Percentiles rank a stretch among this genome's conserved stretches.
Evolutionary conservation across 2,113 vertebrate genomes (phyloP).

Genomic region (Vanacampus margaritifer): DNA sequence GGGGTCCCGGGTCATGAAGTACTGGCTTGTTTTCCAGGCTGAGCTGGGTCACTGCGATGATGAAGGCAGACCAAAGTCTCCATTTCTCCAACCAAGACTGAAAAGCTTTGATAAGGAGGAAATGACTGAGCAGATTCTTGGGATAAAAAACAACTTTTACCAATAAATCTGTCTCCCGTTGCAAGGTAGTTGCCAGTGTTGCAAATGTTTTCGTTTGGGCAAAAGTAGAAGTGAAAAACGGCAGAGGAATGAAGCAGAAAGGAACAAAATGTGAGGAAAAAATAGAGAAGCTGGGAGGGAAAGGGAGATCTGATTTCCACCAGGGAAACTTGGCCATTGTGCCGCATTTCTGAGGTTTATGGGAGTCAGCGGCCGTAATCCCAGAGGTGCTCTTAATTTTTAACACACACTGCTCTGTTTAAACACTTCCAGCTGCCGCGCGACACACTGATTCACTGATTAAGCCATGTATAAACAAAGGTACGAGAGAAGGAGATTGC

Average conservation of each 20-base stretch:
- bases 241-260: background rate
- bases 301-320: slow-evolving; percentile 45
- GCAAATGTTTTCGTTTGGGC: slow-evolving; percentile 37
- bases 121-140: slow-evolving; percentile 52
- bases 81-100: slow-evolving; percentile 24
- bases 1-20: slow-evolving; percentile 10
- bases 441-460: slow-evolving; percentile 39
- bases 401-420: slow-evolving; percentile 55
- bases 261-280: slow-evolving; percentile 19
- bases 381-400: slow-evolving; percentile 62
- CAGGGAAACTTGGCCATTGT: slow-evolving; percentile 63
- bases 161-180: slow-evolving; percentile 43
- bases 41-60: slow-evolving; percentile 20
- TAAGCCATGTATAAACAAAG: slow-evolving; percentile 37
- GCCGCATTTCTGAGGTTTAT: slow-evolving; percentile 66
- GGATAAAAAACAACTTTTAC: slow-evolving; percentile 23
- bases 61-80: slow-evolving; percentile 25
- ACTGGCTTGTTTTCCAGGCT: slow-evolving; percentile 28
- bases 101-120: slow-evolving; percentile 17
- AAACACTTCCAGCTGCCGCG: slow-evolving; percentile 62
- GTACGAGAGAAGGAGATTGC: slow-evolving; percentile 8
- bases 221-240: slow-evolving; percentile 34
- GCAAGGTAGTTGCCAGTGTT: slow-evolving; percentile 30
- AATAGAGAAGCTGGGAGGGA: slow-evolving; percentile 1
- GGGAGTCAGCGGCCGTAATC: slow-evolving; percentile 54